Percentiles rank a stretch among this genome's conserved stretches.
Evolutionary conservation across 2,888 invertebrate species (phyloP).

Genomic region (Cremastinae sp.): DNA sequence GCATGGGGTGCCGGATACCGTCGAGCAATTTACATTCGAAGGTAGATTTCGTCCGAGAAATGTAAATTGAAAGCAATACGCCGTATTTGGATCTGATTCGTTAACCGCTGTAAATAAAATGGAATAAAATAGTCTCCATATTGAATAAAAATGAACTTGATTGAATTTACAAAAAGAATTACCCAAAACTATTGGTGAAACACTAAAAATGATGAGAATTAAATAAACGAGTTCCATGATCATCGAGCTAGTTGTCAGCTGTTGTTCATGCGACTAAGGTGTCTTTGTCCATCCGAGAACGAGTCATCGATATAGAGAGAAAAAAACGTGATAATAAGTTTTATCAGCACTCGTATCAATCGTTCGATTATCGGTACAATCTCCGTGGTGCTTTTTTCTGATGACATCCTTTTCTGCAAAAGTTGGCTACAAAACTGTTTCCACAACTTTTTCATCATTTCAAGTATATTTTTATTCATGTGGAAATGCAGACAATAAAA

Average conservation of each 20-base stretch:
- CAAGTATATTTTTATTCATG: conserved; percentile 51
- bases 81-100: conserved; percentile 2
- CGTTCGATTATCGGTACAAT: conserved; percentile 13
- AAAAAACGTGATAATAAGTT: conserved; percentile 49
- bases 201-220: conserved; percentile 39
- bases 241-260: conserved; percentile 35
- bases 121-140: background rate
- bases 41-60: conserved; percentile 66
- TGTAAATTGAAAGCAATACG: conserved; percentile 72
- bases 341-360: conserved; percentile 53
- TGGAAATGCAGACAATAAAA: conserved; percentile 41
- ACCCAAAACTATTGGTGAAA: conserved; percentile 28
- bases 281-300: conserved; percentile 43
- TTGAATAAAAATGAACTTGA: background rate
- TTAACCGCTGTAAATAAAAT: conserved; percentile 11
- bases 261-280: conserved; percentile 43
- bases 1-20: conserved; percentile 61
- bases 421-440: background rate
- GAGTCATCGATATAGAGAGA: conserved; percentile 24
- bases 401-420: background rate
- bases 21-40: conserved; percentile 31
- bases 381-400: background rate
- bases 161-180: conserved; percentile 1
- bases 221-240: conserved; percentile 44
- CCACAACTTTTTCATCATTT: too few relatives aligned